Conservation (phyloP, 2,113 vertebrate genomes). For the Heterotis niloticus region DNA sequence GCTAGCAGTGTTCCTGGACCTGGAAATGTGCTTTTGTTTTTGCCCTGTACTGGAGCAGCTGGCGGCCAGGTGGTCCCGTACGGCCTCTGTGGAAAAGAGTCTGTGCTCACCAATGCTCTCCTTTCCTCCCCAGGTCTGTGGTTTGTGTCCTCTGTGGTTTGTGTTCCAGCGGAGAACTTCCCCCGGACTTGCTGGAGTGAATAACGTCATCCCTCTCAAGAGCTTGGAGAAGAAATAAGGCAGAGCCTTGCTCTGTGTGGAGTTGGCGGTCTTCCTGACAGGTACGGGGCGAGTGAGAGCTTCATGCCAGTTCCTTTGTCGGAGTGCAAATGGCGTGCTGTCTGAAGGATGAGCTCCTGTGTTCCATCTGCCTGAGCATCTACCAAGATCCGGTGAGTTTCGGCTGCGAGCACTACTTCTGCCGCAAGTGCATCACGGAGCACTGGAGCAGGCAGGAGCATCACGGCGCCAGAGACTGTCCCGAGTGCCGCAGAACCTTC, state of each 20-base stretch:
- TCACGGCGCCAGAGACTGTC: conserved; percentile 83
- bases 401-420: conserved; percentile 97
- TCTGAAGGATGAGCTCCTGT: conserved; percentile 96
- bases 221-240: background rate
- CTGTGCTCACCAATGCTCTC: too few relatives aligned
- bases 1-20: too few relatives aligned
- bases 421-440: conserved; percentile 92
- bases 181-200: background rate
- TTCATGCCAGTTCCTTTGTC: conserved; percentile 47
- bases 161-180: background rate
- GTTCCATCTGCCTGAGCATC: conserved; percentile 97
- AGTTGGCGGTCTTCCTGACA: background rate
- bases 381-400: conserved; percentile 97
- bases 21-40: too few relatives aligned
- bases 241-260: background rate
- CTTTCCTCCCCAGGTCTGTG: too few relatives aligned
- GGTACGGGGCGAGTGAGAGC: background rate
- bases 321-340: conserved; percentile 82
- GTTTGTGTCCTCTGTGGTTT: too few relatives aligned
- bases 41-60: too few relatives aligned
- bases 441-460: conserved; percentile 93
- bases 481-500: conserved; percentile 90
- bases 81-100: too few relatives aligned
- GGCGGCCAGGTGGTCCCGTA: too few relatives aligned
- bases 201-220: background rate